These are phyloP conservation scores for Ceyx cyanopectus DNA, from an alignment of 2,113 vertebrate species.

Conservation along the genomic window DNA sequence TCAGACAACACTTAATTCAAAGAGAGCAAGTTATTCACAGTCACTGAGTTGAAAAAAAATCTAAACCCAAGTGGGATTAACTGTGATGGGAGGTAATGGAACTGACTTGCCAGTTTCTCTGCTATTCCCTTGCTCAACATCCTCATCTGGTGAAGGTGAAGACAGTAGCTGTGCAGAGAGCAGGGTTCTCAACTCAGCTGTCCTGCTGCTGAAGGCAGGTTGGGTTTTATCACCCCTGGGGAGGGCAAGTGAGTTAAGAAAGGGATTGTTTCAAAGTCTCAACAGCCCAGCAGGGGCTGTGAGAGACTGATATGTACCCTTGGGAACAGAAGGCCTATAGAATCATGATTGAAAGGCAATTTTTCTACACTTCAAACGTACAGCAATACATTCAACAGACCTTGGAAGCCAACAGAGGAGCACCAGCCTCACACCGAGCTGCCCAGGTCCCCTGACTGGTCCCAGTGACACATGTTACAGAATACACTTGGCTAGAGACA, in stretches of 20 bases:
- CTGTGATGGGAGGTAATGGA: conserved; percentile 23
- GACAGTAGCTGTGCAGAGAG: background rate
- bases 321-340: conserved; percentile 73
- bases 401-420: background rate
- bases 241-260: background rate
- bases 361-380: background rate
- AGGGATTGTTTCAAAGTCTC: conserved; percentile 1
- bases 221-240: background rate
- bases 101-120: background rate
- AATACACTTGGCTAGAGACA: background rate
- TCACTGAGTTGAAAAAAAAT: background rate
- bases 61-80: background rate
- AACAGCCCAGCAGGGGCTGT: background rate
- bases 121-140: background rate
- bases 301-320: conserved; percentile 26
- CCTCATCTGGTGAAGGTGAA: background rate
- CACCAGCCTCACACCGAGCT: background rate
- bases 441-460: background rate
- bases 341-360: conserved; percentile 62
- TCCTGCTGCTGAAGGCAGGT: conserved; percentile 24
- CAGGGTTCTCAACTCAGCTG: background rate
- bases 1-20: conserved; percentile 30
- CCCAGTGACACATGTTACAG: background rate
- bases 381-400: background rate
- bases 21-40: conserved; percentile 19